Percentiles rank a stretch among this genome's conserved stretches.
Conservation (phyloP, 2,113 vertebrate genomes). For the Prietella phreatophila region DNA sequence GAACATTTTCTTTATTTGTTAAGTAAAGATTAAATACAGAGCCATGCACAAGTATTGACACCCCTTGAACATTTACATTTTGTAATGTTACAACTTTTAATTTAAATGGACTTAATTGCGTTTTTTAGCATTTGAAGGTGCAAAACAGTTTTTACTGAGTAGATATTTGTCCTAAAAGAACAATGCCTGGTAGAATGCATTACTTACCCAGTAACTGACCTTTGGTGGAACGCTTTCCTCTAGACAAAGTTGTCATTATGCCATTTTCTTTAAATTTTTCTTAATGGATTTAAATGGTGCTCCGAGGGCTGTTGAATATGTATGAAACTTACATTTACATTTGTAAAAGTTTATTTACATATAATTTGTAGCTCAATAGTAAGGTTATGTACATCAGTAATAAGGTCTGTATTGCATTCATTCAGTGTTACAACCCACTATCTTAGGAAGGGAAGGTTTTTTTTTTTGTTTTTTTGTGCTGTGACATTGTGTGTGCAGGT, state of each 20-base stretch:
- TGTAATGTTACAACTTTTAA: background rate
- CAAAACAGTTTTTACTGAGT: background rate
- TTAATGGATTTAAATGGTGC: background rate
- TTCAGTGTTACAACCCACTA: too few relatives aligned
- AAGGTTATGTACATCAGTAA: too few relatives aligned
- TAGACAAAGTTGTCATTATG: background rate
- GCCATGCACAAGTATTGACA: background rate
- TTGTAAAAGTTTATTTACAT: background rate
- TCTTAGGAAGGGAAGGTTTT: too few relatives aligned
- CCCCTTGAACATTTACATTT: background rate
- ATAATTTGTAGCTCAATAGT: background rate
- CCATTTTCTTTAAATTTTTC: background rate
- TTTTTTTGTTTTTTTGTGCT: too few relatives aligned
- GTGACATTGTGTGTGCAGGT: too few relatives aligned
- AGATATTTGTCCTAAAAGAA: background rate
- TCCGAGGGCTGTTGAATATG: background rate
- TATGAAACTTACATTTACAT: background rate
- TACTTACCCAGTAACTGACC: background rate
- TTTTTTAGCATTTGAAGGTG: background rate
- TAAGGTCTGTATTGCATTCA: background rate
- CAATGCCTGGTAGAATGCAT: background rate
- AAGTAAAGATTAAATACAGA: background rate
- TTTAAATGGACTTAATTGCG: background rate
- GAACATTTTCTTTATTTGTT: background rate
- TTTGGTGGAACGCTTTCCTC: background rate